Percentiles rank a stretch among this genome's conserved stretches.
Evolutionary conservation across 1,140 invertebrate genomes (phyloP).

Genomic region (Drosophila baimaii): DNA sequence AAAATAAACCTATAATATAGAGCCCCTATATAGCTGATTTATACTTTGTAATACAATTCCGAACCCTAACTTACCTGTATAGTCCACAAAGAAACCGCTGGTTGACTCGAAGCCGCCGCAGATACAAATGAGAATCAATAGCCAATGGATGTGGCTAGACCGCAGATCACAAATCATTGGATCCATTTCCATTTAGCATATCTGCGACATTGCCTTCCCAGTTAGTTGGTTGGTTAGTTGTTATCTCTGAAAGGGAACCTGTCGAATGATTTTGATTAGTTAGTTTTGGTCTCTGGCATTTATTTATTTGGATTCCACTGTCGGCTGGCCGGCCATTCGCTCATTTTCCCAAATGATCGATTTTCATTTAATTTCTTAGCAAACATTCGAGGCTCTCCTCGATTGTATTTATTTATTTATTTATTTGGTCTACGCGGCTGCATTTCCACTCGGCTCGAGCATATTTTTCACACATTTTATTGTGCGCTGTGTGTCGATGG

Average conservation of each 20-base stretch:
- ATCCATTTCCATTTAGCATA: constrained; percentile 43
- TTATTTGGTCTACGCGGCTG: constrained; percentile 59
- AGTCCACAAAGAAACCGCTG: constrained; percentile 57
- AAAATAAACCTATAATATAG: not conserved
- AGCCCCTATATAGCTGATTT: not conserved
- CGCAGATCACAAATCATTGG: constrained; percentile 34
- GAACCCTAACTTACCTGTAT: constrained; percentile 55
- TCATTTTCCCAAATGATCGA: constrained; percentile 63
- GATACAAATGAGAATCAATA: constrained; percentile 47
- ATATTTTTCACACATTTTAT: constrained; percentile 82
- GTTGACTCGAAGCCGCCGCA: constrained; percentile 17
- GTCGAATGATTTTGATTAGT: constrained; percentile 29
- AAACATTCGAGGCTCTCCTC: constrained; percentile 53
- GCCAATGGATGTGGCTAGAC: constrained; percentile 31
- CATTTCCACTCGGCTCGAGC: constrained; percentile 58
- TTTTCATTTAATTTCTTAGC: constrained; percentile 71
- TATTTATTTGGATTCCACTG: constrained; percentile 48
- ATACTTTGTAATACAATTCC: not conserved
- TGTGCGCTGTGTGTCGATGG: constrained; percentile 48
- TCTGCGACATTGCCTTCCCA: constrained; percentile 17
- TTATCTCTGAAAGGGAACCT: constrained; percentile 32
- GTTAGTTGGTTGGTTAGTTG: not conserved
- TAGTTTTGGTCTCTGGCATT: constrained; percentile 20
- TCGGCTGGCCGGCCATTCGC: constrained; percentile 18
- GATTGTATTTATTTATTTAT: constrained; percentile 67